Evolutionary conservation across 2,797 vertebrate genomes (phyloP).

Genomic region (Pipistrellus nathusii): DNA sequence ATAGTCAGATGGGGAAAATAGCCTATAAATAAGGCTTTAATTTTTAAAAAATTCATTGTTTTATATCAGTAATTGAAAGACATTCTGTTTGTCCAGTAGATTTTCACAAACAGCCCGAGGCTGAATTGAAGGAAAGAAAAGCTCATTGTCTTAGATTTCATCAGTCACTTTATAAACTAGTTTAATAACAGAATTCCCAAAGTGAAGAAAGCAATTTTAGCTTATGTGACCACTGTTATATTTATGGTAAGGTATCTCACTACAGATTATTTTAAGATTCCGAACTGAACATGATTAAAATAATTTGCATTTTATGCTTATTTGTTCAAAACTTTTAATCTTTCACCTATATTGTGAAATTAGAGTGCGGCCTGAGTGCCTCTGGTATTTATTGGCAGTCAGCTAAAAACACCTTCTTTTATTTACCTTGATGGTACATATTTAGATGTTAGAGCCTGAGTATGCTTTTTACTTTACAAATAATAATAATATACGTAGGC

Average conservation of each 20-base stretch:
- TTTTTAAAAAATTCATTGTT: background rate
- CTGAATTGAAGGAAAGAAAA: conserved; percentile 50
- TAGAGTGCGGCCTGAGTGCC: background rate
- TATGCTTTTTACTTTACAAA: background rate
- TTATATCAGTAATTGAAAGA: background rate
- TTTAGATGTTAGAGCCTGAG: conserved; percentile 29
- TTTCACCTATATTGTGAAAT: conserved; percentile 23
- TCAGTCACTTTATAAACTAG: conserved; percentile 45
- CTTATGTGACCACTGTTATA: background rate
- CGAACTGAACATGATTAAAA: background rate
- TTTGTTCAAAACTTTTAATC: conserved; percentile 34
- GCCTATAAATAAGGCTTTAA: conserved; percentile 55
- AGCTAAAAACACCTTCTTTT: background rate
- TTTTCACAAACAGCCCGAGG: background rate
- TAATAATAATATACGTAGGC: background rate
- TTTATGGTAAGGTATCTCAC: background rate
- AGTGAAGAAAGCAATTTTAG: conserved; percentile 16
- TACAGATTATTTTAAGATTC: background rate
- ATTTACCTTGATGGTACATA: background rate
- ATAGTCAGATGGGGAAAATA: conserved; percentile 48
- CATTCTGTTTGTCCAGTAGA: background rate
- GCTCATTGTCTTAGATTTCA: background rate
- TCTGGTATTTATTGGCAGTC: background rate
- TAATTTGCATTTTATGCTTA: conserved; percentile 17
- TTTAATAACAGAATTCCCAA: background rate